Conservation (phyloP, 2,113 vertebrate genomes). For the Elephas maximus region DNA sequence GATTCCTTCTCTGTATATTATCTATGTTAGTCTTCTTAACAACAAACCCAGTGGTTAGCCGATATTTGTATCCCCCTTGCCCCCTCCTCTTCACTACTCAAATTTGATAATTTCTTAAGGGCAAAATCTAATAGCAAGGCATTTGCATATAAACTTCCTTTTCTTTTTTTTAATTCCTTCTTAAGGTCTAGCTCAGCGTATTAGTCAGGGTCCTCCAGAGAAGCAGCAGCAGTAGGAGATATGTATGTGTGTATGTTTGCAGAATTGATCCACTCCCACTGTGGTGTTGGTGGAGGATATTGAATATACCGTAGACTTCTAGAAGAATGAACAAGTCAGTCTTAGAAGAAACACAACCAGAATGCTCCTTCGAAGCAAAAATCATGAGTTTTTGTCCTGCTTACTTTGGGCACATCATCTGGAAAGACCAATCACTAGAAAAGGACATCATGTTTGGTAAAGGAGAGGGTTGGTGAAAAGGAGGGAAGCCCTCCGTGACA, state of each 20-base stretch:
- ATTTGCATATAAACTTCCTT: not conserved
- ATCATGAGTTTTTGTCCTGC: not conserved
- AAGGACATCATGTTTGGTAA: not conserved
- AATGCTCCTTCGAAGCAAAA: not conserved
- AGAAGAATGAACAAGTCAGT: not conserved
- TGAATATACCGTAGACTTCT: not conserved
- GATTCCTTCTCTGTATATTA: not conserved
- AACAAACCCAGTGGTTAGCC: not conserved
- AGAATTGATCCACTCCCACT: not conserved
- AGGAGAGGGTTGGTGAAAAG: not conserved
- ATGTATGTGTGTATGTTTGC: not conserved
- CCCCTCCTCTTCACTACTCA: no score
- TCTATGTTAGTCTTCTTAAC: not conserved
- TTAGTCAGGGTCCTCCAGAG: not conserved
- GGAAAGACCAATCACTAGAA: not conserved
- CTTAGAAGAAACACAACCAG: not conserved
- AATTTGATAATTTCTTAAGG: not conserved
- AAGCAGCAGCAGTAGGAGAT: not conserved
- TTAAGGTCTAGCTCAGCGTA: not conserved
- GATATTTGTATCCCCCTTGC: fast-evolving
- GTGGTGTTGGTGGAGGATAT: not conserved
- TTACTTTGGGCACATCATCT: not conserved
- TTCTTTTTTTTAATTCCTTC: not conserved
- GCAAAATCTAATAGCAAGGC: not conserved
- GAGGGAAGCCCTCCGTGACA: not conserved